phyloP scores from a whole-genome alignment of 2,113 vertebrate species.

The Hypocryptadius cinnamomeus region DNA sequence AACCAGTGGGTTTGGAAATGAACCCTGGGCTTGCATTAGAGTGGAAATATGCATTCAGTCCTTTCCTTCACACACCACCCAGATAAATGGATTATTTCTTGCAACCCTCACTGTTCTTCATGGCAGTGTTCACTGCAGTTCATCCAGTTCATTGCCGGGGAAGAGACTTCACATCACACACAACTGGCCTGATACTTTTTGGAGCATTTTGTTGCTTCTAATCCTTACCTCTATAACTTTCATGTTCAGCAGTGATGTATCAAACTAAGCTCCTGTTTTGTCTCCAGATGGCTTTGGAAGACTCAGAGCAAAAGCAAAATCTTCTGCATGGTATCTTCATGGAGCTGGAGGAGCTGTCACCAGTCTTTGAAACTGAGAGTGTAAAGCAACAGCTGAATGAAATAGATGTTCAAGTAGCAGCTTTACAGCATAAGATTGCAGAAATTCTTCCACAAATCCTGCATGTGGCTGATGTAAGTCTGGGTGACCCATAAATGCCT shows the following conservation, averaged over 20 bases:
- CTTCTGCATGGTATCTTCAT: slow-evolving; percentile 71
- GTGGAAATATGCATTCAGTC: neutral
- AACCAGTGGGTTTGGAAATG: neutral
- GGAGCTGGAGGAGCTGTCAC: slow-evolving; percentile 79
- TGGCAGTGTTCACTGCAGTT: neutral
- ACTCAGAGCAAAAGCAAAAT: slow-evolving; percentile 82
- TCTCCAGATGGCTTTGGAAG: slow-evolving; percentile 84
- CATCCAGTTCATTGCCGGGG: neutral
- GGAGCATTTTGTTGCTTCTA: neutral
- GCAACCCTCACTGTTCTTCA: neutral
- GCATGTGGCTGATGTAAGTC: slow-evolving; percentile 81
- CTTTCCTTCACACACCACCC: neutral
- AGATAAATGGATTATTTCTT: neutral
- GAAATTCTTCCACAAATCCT: slow-evolving; percentile 79
- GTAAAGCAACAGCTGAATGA: slow-evolving; percentile 68
- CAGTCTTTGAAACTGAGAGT: slow-evolving; percentile 73
- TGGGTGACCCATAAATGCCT: neutral
- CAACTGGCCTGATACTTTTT: neutral
- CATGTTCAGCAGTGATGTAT: neutral
- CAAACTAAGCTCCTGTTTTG: neutral
- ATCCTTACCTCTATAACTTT: neutral
- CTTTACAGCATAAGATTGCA: slow-evolving; percentile 76
- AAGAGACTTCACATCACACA: neutral
- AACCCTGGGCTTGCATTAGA: neutral
- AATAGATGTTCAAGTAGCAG: slow-evolving; percentile 68